Conservation (phyloP, 1,140 invertebrate genomes). For the Drosophila seguyi region DNA sequence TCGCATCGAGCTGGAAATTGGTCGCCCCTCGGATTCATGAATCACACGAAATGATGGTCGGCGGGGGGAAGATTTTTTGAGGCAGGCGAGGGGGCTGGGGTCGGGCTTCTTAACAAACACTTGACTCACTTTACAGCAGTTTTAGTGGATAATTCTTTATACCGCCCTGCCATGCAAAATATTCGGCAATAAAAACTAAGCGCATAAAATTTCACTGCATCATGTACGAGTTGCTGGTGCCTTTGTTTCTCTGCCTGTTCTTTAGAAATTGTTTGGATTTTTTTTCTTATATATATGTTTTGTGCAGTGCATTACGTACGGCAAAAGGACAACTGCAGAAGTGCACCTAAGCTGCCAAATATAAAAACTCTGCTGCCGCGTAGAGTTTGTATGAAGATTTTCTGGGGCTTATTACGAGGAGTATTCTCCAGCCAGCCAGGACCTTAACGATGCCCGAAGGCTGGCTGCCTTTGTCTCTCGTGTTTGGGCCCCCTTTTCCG, state of each 20-base stretch:
- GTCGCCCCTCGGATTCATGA: constrained; percentile 30
- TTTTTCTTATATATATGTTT: constrained; percentile 18
- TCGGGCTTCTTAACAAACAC: constrained; percentile 44
- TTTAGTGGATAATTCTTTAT: constrained; percentile 63
- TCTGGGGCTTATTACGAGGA: constrained; percentile 53
- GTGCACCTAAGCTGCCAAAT: constrained; percentile 73
- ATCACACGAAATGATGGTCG: constrained; percentile 20
- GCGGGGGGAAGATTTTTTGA: background rate
- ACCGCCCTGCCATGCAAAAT: constrained; percentile 50
- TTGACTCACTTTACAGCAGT: constrained; percentile 52
- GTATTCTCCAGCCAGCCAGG: constrained; percentile 25
- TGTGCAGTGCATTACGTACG: constrained; percentile 56
- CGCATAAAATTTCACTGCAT: constrained; percentile 72
- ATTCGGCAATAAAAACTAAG: constrained; percentile 63
- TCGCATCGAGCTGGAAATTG: constrained; percentile 29
- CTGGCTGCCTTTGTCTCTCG: constrained; percentile 26
- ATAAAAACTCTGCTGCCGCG: constrained; percentile 47
- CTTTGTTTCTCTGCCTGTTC: constrained; percentile 26
- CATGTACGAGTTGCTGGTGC: constrained; percentile 39
- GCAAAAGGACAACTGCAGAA: constrained; percentile 71
- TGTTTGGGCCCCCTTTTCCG: background rate
- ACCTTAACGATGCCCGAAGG: constrained; percentile 62
- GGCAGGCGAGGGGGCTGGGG: too few relatives aligned
- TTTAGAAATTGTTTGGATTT: constrained; percentile 23
- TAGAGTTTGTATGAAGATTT: constrained; percentile 53